Base-by-base conservation (phyloP, 2,888 invertebrate species). In the Venustoraphidia nigricollis region DNA sequence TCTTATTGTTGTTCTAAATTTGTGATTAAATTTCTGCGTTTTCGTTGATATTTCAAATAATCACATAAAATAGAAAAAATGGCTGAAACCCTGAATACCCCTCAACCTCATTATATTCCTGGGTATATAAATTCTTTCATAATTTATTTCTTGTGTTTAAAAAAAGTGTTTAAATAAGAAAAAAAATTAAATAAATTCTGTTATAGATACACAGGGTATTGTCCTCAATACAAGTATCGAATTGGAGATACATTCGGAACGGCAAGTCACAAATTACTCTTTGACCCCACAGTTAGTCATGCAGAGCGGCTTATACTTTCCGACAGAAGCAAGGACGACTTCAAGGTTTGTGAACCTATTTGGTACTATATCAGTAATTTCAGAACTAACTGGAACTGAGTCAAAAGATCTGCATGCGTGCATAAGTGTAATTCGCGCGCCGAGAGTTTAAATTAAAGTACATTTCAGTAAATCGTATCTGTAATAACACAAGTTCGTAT, bases 241-340 rank as follows among this genome's bases (percentile, higher is more conserved):
- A 75, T 80, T 52, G 86, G 85, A 2, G 79, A 84, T 64, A 83
- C 83, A 0, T 86, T 81, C 66, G 86, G 83, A 46, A 78, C 76
- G 6, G 73, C 79, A 41, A 81, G 84, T 0, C 83, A 84, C 62
- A 83, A 83, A 65, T 72, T 84, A 44, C 70, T 85, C 0, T 63
- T 83, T 56, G 85, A 86, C 63, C 85, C 85, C 0, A 77, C 78
- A 46, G 77, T 81, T 35, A 75, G 76, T 54, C 83, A 84, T 63
- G 79, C 84, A 0, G 80, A 83, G 56, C 75, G 80, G 52, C 70
- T 84, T 10, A 75, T 83, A 44, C 64, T 83, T 9, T 78, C 82
- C 0, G 78, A 82, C 55, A 68, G 76, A 52, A 73, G 71, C 3
- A 69, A 67, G 47, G 78, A 79, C 58, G 78, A 80, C 59, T 79